Percentiles rank a stretch among this genome's conserved stretches.
These are phyloP conservation scores for Scaptodrosophila latifasciaeformis DNA, from an alignment of 2,888 invertebrate species.

Conservation along the genomic window DNA sequence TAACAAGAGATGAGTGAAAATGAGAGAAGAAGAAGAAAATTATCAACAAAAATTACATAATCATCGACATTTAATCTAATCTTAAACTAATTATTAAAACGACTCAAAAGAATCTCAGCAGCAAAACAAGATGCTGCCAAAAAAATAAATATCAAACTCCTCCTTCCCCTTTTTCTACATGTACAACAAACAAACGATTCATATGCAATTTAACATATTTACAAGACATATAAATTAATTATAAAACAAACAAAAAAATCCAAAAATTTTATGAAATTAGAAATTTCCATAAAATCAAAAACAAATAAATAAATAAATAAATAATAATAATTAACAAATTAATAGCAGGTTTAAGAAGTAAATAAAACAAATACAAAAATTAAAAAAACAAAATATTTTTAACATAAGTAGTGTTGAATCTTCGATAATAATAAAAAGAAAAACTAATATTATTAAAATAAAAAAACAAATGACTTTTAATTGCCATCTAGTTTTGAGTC, in stretches of 20 bases:
- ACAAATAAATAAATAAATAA: no score
- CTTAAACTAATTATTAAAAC: no score
- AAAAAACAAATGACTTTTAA: conserved; percentile 6
- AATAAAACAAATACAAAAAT: conserved; percentile 35
- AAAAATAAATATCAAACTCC: no score
- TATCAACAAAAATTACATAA: no score
- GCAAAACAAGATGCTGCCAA: no score
- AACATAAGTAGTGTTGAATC: conserved; percentile 65
- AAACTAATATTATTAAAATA: conserved; percentile 34
- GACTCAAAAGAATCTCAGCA: no score
- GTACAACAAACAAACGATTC: conserved; percentile 57
- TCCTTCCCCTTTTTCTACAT: conserved; percentile 42
- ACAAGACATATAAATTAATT: conserved; percentile 42
- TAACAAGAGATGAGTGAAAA: no score
- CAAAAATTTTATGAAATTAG: conserved; percentile 60
- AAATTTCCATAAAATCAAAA: conserved; percentile 51
- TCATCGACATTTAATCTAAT: no score
- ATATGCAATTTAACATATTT: conserved; percentile 49
- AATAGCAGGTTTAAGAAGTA: conserved; percentile 15
- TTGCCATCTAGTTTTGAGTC: no score
- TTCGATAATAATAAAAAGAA: conserved; percentile 59
- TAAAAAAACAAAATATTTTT: conserved; percentile 55
- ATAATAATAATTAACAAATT: conserved; percentile 1
- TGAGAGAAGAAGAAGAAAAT: no score
- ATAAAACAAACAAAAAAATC: no score